Evolutionary conservation across 2,113 vertebrate genomes (phyloP).

Genomic region (Ranitomeya imitator): DNA sequence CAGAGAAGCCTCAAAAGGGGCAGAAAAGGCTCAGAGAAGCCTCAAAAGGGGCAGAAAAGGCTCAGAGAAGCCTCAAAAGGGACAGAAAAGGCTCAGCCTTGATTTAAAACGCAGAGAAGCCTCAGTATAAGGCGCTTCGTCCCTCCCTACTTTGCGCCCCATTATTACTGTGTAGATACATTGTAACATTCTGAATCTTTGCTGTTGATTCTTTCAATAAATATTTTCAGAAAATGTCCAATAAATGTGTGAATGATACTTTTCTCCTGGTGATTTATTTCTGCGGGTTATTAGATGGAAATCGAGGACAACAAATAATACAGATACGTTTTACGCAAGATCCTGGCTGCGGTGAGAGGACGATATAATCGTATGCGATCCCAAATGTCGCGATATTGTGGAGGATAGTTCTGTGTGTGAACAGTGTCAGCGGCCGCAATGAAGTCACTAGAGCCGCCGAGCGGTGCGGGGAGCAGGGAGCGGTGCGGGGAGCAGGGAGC

Average conservation of each 20-base stretch:
- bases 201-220: neutral
- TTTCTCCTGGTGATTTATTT: neutral
- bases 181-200: neutral
- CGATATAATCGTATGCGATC: too few species aligned
- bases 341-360: neutral
- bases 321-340: neutral
- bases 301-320: neutral
- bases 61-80: too few species aligned
- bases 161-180: neutral
- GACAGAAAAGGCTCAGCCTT: too few species aligned
- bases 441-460: constrained; percentile 17
- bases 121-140: too few species aligned
- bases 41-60: too few species aligned
- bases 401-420: neutral
- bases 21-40: too few species aligned
- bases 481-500: too few species aligned
- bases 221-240: neutral
- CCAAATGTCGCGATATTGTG: too few species aligned
- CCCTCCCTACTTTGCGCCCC: too few species aligned
- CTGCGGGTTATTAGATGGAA: neutral
- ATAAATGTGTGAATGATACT: neutral
- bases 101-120: too few species aligned
- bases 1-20: too few species aligned
- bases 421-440: constrained; percentile 22
- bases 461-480: neutral